Evolutionary conservation across 2,113 vertebrate species (phyloP).

Genomic region (Prietella phreatophila): DNA sequence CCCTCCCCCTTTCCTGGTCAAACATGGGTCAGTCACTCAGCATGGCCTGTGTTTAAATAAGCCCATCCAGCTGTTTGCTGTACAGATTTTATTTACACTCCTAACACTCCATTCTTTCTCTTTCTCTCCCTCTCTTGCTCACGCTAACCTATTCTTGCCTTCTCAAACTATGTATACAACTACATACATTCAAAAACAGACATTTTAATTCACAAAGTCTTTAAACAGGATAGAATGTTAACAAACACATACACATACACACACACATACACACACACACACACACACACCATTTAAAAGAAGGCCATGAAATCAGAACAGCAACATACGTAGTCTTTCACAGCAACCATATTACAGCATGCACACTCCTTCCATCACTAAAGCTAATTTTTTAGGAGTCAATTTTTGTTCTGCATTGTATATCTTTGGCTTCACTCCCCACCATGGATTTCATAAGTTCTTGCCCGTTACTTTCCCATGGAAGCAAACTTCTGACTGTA

Average conservation of each 20-base stretch:
- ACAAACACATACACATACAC: neutral
- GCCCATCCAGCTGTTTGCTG: slow-evolving; percentile 84
- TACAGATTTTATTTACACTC: slow-evolving; percentile 74
- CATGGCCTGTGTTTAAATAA: slow-evolving; percentile 87
- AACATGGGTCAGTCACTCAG: slow-evolving; percentile 80
- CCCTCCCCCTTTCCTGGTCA: slow-evolving; percentile 78
- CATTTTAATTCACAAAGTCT: slow-evolving; percentile 33
- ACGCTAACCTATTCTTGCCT: neutral
- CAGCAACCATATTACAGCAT: neutral
- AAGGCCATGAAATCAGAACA: neutral
- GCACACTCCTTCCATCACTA: neutral
- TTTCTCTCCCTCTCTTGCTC: neutral
- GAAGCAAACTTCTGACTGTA: neutral
- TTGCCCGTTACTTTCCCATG: neutral
- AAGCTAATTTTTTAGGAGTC: neutral
- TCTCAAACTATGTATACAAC: slow-evolving; percentile 20
- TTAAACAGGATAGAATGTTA: slow-evolving; percentile 17
- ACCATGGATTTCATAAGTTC: neutral
- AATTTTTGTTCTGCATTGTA: neutral
- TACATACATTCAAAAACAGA: slow-evolving; percentile 45
- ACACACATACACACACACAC: too few relatives aligned
- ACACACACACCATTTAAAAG: too few relatives aligned
- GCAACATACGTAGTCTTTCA: neutral
- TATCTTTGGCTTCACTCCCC: neutral
- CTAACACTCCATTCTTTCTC: slow-evolving; percentile 35